These are phyloP conservation scores for Smutsia temminckii DNA, from an alignment of 2,797 vertebrate species.

Conservation along the genomic window DNA sequence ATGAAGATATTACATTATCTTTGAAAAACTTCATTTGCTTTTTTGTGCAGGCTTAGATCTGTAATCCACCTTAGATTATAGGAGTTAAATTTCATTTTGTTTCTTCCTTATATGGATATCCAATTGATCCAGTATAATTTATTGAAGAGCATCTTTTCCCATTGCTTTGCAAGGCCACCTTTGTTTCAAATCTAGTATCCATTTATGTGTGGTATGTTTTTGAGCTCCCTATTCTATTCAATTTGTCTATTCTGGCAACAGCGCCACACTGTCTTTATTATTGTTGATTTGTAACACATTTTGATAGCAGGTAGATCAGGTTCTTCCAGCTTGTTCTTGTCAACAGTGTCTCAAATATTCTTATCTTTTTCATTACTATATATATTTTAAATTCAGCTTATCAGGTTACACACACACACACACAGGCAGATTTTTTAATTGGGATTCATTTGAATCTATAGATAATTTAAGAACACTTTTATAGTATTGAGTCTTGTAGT, in stretches of 20 bases:
- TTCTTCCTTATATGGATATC: not conserved
- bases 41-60: not conserved
- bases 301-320: not conserved
- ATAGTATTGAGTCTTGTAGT: not conserved
- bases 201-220: not conserved
- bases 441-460: not conserved
- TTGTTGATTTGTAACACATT: not conserved
- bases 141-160: not conserved
- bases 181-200: not conserved
- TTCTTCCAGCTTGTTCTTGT: not conserved
- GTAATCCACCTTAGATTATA: not conserved
- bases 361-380: not conserved
- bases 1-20: not conserved
- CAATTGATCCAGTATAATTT: not conserved
- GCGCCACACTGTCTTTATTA: not conserved
- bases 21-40: not conserved
- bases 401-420: not conserved
- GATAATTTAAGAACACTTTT: not conserved
- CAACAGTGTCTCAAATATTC: not conserved
- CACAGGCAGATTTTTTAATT: not conserved
- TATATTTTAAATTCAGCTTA: constrained; percentile 9
- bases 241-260: not conserved
- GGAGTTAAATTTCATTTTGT: not conserved
- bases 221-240: not conserved
- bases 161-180: not conserved